These are phyloP conservation scores for Aproaerema taeniolella DNA, from an alignment of 2,888 invertebrate species.

Conservation along the genomic window DNA sequence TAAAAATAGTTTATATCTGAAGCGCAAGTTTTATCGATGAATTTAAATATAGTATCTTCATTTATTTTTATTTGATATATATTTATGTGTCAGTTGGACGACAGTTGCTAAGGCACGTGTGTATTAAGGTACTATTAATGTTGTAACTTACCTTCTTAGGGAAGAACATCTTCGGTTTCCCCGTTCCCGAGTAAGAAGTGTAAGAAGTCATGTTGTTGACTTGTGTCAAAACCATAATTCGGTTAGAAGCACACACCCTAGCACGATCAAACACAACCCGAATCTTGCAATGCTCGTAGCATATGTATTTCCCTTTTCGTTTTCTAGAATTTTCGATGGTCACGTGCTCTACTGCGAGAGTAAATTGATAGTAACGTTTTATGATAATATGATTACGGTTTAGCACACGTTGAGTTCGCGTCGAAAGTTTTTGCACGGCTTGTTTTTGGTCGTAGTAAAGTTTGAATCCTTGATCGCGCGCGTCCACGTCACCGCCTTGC, in stretches of 20 bases:
- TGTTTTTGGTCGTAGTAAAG: slow-evolving; percentile 64
- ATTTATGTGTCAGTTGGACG: slow-evolving; percentile 6
- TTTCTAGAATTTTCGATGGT: slow-evolving; percentile 66
- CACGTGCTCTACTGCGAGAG: slow-evolving; percentile 48
- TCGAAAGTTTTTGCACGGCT: slow-evolving; percentile 57
- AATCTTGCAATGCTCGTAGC: slow-evolving; percentile 38
- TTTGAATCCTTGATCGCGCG: slow-evolving; percentile 61
- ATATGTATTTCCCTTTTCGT: slow-evolving; percentile 37
- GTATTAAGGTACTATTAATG: too few relatives aligned
- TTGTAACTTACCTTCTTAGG: slow-evolving; percentile 72
- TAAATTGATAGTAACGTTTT: slow-evolving; percentile 45
- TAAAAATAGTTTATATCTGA: too few relatives aligned
- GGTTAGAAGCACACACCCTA: slow-evolving; percentile 50
- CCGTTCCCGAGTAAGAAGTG: slow-evolving; percentile 69
- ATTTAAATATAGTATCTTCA: too few relatives aligned
- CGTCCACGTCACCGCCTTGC: slow-evolving; percentile 64
- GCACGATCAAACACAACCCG: slow-evolving; percentile 51
- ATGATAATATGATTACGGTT: slow-evolving; percentile 45
- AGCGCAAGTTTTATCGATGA: too few relatives aligned
- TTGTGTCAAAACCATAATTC: slow-evolving; percentile 73
- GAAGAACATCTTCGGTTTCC: slow-evolving; percentile 73
- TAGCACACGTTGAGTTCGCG: slow-evolving; percentile 40
- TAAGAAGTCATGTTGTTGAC: slow-evolving; percentile 74
- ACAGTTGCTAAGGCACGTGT: slow-evolving; percentile 3
- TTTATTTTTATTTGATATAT: slow-evolving; percentile 5